A percentile compares a stretch with the other conserved stretches of the same genome.
Conservation (phyloP, 1,140 invertebrate genomes). For the Pseudobourletiella spinata region DNA sequence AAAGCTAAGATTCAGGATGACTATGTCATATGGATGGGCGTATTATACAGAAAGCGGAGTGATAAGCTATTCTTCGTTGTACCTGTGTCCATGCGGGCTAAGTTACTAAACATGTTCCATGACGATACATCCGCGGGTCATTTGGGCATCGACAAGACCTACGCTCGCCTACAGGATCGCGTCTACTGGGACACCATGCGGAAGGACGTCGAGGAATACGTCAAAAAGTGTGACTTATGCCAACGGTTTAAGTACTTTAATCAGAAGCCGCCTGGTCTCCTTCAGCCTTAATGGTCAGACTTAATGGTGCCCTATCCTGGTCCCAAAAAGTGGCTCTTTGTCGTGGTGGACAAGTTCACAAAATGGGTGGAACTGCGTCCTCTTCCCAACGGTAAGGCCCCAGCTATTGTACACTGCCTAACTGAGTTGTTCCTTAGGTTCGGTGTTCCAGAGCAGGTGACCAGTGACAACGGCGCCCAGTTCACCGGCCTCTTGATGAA, state of each 20-base stretch:
- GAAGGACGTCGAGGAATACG: slow-evolving; percentile 20
- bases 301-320: slow-evolving; percentile 28
- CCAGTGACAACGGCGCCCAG: slow-evolving; percentile 12
- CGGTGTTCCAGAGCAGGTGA: background rate
- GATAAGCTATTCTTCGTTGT: background rate
- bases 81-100: background rate
- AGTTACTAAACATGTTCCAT: slow-evolving; percentile 3
- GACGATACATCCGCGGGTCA: background rate
- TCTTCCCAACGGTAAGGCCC: slow-evolving; percentile 38
- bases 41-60: slow-evolving; percentile 1
- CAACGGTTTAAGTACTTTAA: slow-evolving; percentile 14
- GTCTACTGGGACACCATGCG: slow-evolving; percentile 25
- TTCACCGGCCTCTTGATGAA: background rate
- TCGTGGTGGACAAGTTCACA: slow-evolving; percentile 43
- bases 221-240: slow-evolving; percentile 21
- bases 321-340: slow-evolving; percentile 40
- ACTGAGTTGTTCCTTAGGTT: slow-evolving; percentile 12
- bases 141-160: slow-evolving; percentile 16
- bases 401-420: background rate
- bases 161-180: background rate
- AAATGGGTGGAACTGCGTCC: slow-evolving; percentile 45
- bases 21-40: background rate
- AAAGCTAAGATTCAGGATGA: background rate
- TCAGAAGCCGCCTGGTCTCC: slow-evolving; percentile 3
- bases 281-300: background rate